A percentile compares a stretch with the other conserved stretches of the same genome.
Conservation (phyloP, 2,113 vertebrate genomes). For the Sylvia atricapilla region DNA sequence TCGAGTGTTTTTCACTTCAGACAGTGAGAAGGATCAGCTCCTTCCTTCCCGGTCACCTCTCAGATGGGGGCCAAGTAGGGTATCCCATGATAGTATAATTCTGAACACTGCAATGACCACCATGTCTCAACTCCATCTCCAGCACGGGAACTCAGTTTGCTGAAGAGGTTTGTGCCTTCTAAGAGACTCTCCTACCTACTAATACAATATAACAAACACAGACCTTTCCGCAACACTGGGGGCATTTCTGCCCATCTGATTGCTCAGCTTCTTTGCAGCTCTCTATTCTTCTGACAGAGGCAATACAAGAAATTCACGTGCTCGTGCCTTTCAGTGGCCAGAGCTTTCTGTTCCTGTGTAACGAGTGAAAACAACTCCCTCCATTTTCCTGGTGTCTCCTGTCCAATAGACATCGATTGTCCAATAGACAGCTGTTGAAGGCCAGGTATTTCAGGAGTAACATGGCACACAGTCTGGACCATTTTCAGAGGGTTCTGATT, state of each 20-base stretch:
- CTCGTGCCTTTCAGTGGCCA: not conserved
- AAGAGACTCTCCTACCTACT: not conserved
- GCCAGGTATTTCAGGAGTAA: not conserved
- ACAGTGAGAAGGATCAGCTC: not conserved
- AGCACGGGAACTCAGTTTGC: not conserved
- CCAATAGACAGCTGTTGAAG: too few species aligned
- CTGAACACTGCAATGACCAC: not conserved
- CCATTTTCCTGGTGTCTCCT: not conserved
- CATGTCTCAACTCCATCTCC: not conserved
- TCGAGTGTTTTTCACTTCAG: not conserved
- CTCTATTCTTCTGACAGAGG: not conserved
- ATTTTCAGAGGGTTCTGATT: not conserved
- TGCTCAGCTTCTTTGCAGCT: not conserved
- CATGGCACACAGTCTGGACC: not conserved
- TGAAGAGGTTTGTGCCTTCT: not conserved
- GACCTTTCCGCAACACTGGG: not conserved
- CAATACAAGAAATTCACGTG: not conserved
- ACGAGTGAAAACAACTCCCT: not conserved
- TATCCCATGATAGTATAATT: not conserved
- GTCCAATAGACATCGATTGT: too few species aligned
- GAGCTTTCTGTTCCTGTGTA: not conserved
- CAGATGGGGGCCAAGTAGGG: not conserved
- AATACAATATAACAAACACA: not conserved
- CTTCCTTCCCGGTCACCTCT: not conserved
- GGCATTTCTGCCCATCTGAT: not conserved